Conservation (phyloP, 2,113 vertebrate genomes). For the Pteruthius melanotis region DNA sequence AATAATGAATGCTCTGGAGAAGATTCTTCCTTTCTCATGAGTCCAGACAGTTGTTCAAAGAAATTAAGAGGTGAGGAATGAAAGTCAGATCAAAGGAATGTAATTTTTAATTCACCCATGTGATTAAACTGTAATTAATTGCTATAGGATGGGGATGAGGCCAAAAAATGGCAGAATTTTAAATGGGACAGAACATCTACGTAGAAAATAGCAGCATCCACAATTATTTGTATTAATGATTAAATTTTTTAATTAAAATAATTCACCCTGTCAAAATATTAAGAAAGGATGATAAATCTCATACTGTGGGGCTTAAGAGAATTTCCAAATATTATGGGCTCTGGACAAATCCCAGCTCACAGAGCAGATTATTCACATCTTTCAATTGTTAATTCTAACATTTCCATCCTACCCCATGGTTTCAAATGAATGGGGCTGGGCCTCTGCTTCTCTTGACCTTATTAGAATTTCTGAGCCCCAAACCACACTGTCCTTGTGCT, state of each 20-base stretch:
- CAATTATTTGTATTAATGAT: neutral
- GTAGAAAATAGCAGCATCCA: neutral
- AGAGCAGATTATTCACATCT: neutral
- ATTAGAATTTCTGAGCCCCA: neutral
- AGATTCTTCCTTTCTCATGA: neutral
- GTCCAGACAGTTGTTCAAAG: neutral
- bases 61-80: conserved; percentile 37
- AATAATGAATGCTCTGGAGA: conserved; percentile 38
- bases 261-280: neutral
- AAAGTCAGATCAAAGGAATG: conserved; percentile 28
- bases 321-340: neutral
- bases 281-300: neutral
- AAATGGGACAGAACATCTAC: neutral
- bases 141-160: neutral
- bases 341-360: neutral
- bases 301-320: neutral
- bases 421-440: neutral
- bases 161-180: neutral
- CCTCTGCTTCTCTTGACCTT: neutral
- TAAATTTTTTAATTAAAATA: conserved; percentile 7
- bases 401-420: neutral
- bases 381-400: neutral
- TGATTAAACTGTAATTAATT: conserved; percentile 33
- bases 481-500: neutral
- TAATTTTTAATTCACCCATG: conserved; percentile 3